phyloP scores from a whole-genome alignment of 1,140 invertebrate genomes.

The Ceratitis capitata region DNA sequence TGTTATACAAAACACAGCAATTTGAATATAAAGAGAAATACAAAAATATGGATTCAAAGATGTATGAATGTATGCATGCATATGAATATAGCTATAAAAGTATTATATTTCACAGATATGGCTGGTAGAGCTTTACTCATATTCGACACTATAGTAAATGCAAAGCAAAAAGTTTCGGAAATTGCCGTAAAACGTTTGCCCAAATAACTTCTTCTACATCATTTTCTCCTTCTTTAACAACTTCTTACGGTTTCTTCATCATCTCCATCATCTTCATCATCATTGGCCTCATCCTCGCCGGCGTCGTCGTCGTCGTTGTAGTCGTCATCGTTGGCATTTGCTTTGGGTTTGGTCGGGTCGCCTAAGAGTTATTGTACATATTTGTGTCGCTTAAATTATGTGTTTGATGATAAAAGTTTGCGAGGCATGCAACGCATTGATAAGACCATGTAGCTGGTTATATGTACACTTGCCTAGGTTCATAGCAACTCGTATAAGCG shows the following conservation, averaged over 20 bases:
- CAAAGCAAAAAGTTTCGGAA: slow-evolving; percentile 9
- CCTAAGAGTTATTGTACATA: slow-evolving; percentile 22
- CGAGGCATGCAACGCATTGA: slow-evolving; percentile 5
- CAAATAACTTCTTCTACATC: background rate
- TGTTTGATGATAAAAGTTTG: slow-evolving; percentile 21
- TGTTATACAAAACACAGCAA: background rate
- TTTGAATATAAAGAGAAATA: background rate
- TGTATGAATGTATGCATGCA: background rate
- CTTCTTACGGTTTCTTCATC: background rate
- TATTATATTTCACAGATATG: too few species aligned
- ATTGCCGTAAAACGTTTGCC: slow-evolving; percentile 18
- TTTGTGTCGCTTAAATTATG: slow-evolving; percentile 25
- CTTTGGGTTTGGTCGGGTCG: background rate
- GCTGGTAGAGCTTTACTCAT: background rate
- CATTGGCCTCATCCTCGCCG: too few species aligned
- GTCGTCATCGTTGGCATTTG: too few species aligned
- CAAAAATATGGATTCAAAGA: too few species aligned
- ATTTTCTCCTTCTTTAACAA: too few species aligned
- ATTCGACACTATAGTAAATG: background rate
- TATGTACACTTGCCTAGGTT: background rate
- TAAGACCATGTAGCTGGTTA: background rate
- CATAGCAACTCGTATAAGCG: background rate
- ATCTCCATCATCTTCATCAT: background rate
- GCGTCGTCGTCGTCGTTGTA: background rate
- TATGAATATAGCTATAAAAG: background rate